Percentiles rank a stretch among this genome's conserved stretches.
Evolutionary conservation across 2,888 invertebrate species (phyloP).

Genomic region (Polyploca ridens): DNA sequence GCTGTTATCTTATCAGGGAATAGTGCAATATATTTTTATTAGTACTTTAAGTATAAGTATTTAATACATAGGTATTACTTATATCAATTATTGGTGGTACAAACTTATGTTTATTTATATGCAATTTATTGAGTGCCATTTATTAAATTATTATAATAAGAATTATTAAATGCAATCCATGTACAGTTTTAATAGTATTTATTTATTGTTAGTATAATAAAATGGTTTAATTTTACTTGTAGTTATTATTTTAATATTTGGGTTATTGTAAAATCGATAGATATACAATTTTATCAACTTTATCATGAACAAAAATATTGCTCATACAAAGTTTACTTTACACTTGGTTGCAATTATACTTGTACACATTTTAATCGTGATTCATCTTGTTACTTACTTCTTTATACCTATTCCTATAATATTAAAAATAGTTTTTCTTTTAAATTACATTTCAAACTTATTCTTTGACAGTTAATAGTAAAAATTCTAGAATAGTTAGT

Average conservation of each 20-base stretch:
- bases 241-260: not conserved
- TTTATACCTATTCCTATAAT: too few species aligned
- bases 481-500: too few species aligned
- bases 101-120: not conserved
- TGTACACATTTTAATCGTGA: not conserved
- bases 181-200: not conserved
- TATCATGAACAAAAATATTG: not conserved
- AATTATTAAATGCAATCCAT: not conserved
- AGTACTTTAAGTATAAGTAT: not conserved
- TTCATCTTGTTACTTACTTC: too few species aligned
- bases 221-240: not conserved
- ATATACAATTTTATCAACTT: not conserved
- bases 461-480: too few species aligned
- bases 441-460: too few species aligned
- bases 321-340: not conserved
- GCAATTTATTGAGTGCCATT: not conserved
- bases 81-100: not conserved
- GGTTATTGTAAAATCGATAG: not conserved
- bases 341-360: slow-evolving; percentile 20
- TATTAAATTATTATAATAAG: not conserved
- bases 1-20: not conserved
- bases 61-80: not conserved
- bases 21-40: not conserved
- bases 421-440: too few species aligned
- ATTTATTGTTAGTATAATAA: not conserved